Percentiles rank a stretch among this genome's conserved stretches.
phyloP scores from a whole-genome alignment of 2,113 vertebrate species.

The Phocoena phocoena region DNA sequence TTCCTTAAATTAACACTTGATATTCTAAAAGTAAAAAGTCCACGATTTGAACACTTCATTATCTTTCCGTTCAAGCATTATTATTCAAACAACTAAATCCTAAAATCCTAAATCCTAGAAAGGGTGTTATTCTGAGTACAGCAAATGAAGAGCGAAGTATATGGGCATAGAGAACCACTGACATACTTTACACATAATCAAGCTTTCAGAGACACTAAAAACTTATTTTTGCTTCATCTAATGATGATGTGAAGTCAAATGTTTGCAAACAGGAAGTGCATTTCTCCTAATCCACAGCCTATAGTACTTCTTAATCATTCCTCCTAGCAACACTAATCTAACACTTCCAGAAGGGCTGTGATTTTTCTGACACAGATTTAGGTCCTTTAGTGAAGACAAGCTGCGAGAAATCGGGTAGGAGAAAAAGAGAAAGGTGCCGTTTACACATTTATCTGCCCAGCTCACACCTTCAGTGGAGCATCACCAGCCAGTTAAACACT shows the following conservation, averaged over 20 bases:
- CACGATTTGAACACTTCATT: slow-evolving; percentile 10
- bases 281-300: slow-evolving; percentile 41
- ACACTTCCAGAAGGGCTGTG: slow-evolving; percentile 47
- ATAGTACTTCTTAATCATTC: slow-evolving; percentile 57
- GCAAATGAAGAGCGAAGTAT: slow-evolving; percentile 58
- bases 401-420: slow-evolving; percentile 75
- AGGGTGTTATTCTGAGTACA: not conserved
- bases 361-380: slow-evolving; percentile 65
- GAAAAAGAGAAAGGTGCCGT: slow-evolving; percentile 66
- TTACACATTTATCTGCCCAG: slow-evolving; percentile 78
- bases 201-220: slow-evolving; percentile 63
- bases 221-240: slow-evolving; percentile 72
- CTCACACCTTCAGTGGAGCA: slow-evolving; percentile 76
- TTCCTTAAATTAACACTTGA: not conserved
- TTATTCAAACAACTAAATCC: not conserved
- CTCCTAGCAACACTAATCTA: slow-evolving; percentile 63
- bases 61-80: not conserved
- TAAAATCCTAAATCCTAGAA: not conserved
- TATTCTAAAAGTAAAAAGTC: not conserved
- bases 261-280: slow-evolving; percentile 68
- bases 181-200: not conserved
- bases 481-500: slow-evolving; percentile 72
- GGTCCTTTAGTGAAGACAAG: slow-evolving; percentile 69
- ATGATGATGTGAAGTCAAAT: slow-evolving; percentile 71
- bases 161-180: slow-evolving; percentile 52